Evolutionary conservation across 2,113 vertebrate genomes (phyloP).

Genomic region (Labrus mixtus): DNA sequence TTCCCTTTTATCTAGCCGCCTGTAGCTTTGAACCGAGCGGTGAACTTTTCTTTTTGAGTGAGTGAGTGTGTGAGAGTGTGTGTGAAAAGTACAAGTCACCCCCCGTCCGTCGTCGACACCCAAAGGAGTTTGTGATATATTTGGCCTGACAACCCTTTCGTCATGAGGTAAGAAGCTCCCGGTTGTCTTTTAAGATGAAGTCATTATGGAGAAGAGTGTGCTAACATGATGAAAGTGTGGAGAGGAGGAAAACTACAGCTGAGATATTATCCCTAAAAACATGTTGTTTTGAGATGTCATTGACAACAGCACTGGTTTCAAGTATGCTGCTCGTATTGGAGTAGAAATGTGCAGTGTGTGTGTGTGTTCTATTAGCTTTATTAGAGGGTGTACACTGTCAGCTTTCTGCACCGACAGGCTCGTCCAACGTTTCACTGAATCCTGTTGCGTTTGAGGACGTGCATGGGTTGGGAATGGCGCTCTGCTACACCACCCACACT

Average conservation of each 20-base stretch:
- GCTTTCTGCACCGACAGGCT: not conserved
- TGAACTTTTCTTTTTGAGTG: conserved; percentile 69
- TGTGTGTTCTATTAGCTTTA: not conserved
- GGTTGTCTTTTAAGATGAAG: not conserved
- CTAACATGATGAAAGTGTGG: conserved; percentile 16
- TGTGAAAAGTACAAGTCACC: conserved; percentile 50
- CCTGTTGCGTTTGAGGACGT: conserved; percentile 53
- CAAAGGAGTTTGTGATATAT: conserved; percentile 9
- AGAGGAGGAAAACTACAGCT: not conserved
- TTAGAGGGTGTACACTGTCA: not conserved
- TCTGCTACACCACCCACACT: conserved; percentile 44
- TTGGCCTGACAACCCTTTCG: conserved; percentile 42
- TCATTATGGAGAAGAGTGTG: not conserved
- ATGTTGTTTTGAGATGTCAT: conserved; percentile 3
- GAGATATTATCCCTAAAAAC: not conserved
- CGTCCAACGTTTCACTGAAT: not conserved
- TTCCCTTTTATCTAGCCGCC: conserved; percentile 62
- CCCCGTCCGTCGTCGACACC: not conserved
- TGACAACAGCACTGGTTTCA: not conserved
- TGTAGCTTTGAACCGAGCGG: conserved; percentile 45
- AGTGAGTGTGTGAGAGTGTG: too few relatives aligned
- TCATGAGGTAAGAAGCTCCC: conserved; percentile 80
- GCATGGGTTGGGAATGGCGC: conserved; percentile 47
- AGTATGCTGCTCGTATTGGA: not conserved
- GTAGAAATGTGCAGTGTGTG: not conserved